Evolutionary conservation across 2,888 invertebrate genomes (phyloP), one percentile per base, ranked within the genome.

Genomic region (Ceraclea dissimilis): DNA sequence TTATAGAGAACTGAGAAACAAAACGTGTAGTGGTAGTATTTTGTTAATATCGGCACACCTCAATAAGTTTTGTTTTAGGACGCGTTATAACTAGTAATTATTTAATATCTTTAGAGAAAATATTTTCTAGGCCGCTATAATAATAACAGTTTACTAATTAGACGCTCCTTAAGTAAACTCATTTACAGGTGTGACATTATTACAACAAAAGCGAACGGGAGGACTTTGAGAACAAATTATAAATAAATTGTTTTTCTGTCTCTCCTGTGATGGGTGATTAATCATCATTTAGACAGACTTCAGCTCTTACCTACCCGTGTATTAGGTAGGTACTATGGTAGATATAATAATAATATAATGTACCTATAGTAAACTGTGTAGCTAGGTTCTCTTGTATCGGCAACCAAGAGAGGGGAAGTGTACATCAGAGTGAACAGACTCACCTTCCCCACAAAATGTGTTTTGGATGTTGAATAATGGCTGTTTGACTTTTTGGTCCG

Each of bases 391-490:
- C 13, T 5, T 39, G 13, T 39, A 39, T 39, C 39, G 39, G 39
- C 39, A 13, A n/a, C 8, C 4, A 39, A 8, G 39, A 51, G 18
- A 31, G 47, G 51, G 33, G 50, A 20, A 46, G 31, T 49, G 55
- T 20, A 26, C 18, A 19, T 49, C 43, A 20, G 51, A 44, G 20
- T 39, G 39, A 39, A 16, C 39, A 39, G 16, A 13, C n/a, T 13
- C 13, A 39, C 39, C 17, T 47, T 49, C 52, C 52, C 52, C 57
- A 52, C 52, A 52, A 57, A 56, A 59, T 56, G 57, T 60, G 60
- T 57, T 60, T 60, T 49, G 49, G 60, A 60, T 60, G 60, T 60
- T 60, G 60, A 60, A 57, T 60, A 60, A 60, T 60, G 60, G 56
- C 59, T 57, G 54, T 57, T 57, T 54, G 60, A 57, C 60, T 60